phyloP scores from a whole-genome alignment of 2,888 invertebrate genomes.

The Tholera decimalis region DNA sequence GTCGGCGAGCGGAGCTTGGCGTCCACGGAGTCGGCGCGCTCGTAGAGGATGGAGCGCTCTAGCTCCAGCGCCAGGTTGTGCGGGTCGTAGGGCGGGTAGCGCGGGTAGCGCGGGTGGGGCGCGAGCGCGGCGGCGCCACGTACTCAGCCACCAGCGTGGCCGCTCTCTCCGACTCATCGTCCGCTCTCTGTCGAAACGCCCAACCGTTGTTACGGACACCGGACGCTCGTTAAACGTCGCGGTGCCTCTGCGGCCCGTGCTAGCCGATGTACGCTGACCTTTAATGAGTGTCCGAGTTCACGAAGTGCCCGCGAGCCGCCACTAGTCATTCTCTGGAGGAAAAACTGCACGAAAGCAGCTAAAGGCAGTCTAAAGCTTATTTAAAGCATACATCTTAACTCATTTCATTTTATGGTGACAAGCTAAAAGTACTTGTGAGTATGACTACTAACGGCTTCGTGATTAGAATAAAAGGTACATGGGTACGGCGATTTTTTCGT shows the following conservation, averaged over 20 bases:
- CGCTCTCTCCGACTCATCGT: slow-evolving; percentile 49
- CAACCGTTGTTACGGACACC: slow-evolving; percentile 51
- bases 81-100: too few species aligned
- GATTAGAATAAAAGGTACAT: too few species aligned
- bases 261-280: slow-evolving; percentile 49
- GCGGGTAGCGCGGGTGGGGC: slow-evolving; percentile 73
- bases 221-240: slow-evolving; percentile 52
- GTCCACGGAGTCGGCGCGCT: too few species aligned
- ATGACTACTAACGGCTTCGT: too few species aligned
- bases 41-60: too few species aligned
- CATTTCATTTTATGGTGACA: too few species aligned
- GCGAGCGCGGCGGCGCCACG: slow-evolving; percentile 73
- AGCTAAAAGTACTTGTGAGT: too few species aligned
- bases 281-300: slow-evolving; percentile 61
- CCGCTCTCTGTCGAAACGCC: slow-evolving; percentile 65
- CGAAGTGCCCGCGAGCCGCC: slow-evolving; percentile 58
- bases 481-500: slow-evolving; percentile 35
- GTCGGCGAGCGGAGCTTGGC: too few species aligned
- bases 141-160: slow-evolving; percentile 78
- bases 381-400: too few species aligned
- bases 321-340: slow-evolving; percentile 41
- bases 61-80: too few species aligned
- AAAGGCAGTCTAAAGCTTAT: too few species aligned
- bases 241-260: slow-evolving; percentile 45
- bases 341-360: not conserved